Base-by-base conservation (phyloP, 37 sponge, comb jelly and placozoan species). In the Halichondria panicea region DNA sequence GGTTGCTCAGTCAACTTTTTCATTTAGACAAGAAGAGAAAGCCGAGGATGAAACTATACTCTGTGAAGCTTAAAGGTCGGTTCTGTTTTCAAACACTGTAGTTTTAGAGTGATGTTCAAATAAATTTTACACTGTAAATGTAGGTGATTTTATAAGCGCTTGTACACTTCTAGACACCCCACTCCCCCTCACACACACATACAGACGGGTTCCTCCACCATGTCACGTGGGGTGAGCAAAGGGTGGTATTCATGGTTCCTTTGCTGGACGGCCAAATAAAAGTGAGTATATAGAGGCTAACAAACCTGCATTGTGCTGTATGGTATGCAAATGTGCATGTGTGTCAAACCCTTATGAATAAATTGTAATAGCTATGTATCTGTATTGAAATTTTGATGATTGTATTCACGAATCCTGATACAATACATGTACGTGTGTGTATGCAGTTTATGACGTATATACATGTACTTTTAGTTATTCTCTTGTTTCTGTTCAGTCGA, bases 161-260 rank as follows among this genome's bases (percentile, higher is more conserved):
- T n/a, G n/a, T n/a, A n/a, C n/a, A n/a, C 65, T 63, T 63, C 35
- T 21, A 32, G 5, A 22, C 8, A 4, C 4, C 35, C 35, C 12
- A 34, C 35, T 5, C 7, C 35, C 35, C 65, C 21, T 3, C 11
- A n/a, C 6, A 19, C 59, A 5, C 12, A 54, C 22, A 7, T 59
- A 30, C 21, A 88, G 88, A 76, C 57, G 69, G 77, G 22, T 81
- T 70, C 64, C 45, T 81, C 33, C 88, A 88, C 46, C 88, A 88
- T 19, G 21, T 88, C 52, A 70, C 68, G 70, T 88, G 88, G 88
- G 42, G 59, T 8, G 72, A 71, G 15, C 63, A 76, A 42, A 25
- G 78, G 3, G 71, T 88, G 66, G 74, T 80, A 22, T 46, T 88
- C 34, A 21, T 87, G n/a, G 88, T 87, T n/a, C 88, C 88, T 4